A percentile compares a stretch with the other conserved stretches of the same genome.
phyloP scores from a whole-genome alignment of 2,888 invertebrate species.

The Hymenopus coronatus region DNA sequence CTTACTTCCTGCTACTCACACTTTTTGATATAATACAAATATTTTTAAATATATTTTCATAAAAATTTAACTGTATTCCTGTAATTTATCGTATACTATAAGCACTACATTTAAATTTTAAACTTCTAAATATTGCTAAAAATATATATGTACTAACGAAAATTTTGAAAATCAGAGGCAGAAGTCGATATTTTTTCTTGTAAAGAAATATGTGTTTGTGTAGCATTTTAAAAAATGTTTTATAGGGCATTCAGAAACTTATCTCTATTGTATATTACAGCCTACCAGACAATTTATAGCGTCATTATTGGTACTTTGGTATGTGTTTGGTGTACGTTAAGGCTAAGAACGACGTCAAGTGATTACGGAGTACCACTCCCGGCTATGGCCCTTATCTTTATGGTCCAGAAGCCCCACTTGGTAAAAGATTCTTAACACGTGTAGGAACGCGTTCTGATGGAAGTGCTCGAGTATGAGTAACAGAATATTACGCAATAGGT shows the following conservation, averaged over 20 bases:
- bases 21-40: no score
- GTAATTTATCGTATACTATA: no score
- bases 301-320: neutral
- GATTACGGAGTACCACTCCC: neutral
- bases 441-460: neutral
- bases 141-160: no score
- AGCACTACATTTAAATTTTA: no score
- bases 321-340: neutral
- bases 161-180: no score
- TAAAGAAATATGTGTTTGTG: neutral
- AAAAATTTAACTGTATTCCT: no score
- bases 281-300: neutral
- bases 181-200: no score
- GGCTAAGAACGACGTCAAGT: neutral
- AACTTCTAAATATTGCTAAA: no score
- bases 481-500: neutral
- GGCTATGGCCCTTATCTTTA: neutral
- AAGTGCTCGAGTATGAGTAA: neutral
- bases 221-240: neutral
- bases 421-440: neutral
- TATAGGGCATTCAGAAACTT: neutral
- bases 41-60: no score
- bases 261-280: neutral
- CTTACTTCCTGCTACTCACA: no score
- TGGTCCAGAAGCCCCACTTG: neutral